These are phyloP conservation scores for Ctenopoma multispine DNA, from an alignment of 2,797 vertebrate species.

Conservation along the genomic window DNA sequence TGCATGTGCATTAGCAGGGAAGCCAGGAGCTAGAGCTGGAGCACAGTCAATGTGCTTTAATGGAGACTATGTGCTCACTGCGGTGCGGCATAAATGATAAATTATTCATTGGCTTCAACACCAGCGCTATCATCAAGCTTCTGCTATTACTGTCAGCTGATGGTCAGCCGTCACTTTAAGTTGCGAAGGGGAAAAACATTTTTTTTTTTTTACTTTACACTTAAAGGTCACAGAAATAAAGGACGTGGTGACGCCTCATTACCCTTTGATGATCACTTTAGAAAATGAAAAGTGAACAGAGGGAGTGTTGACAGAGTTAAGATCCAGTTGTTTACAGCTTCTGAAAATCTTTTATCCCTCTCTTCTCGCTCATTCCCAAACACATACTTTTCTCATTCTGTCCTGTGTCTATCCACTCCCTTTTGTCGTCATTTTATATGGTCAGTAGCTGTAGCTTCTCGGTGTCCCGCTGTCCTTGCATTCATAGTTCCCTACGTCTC, in stretches of 20 bases:
- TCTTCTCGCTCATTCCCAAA: conserved; percentile 7
- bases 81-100: conserved; percentile 64
- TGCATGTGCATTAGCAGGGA: conserved; percentile 54
- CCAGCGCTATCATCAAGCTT: conserved; percentile 64
- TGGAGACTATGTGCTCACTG: conserved; percentile 70
- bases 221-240: conserved; percentile 4
- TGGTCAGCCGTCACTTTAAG: conserved; percentile 62
- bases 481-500: conserved; percentile 24
- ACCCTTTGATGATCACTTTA: not conserved
- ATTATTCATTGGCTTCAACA: conserved; percentile 80
- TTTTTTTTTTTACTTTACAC: not conserved
- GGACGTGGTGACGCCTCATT: not conserved
- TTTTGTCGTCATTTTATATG: conserved; percentile 25
- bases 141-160: conserved; percentile 58
- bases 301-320: conserved; percentile 35
- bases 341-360: conserved; percentile 20
- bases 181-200: not conserved
- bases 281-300: conserved; percentile 22
- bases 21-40: conserved; percentile 56
- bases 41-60: conserved; percentile 69
- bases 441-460: conserved; percentile 28
- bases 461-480: conserved; percentile 32
- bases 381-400: not conserved
- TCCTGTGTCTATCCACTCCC: not conserved
- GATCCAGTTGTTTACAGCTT: conserved; percentile 35